Conservation (phyloP, 2,888 invertebrate species). For the Strigamia maritima region DNA sequence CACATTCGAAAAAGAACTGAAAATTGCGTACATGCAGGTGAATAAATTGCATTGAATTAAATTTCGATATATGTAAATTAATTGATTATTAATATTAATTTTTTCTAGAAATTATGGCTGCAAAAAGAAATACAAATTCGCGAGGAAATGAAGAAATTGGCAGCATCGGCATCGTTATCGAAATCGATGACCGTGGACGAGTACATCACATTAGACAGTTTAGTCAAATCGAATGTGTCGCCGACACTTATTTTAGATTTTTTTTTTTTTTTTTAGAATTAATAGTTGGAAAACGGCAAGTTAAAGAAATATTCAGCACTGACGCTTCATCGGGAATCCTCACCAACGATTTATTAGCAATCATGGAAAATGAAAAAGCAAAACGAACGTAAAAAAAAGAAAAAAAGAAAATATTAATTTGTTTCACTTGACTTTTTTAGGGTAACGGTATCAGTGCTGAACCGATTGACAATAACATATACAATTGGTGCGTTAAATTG, state of each 20-base stretch:
- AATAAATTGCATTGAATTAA: too few species aligned
- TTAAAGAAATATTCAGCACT: conserved; percentile 50
- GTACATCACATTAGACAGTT: not conserved
- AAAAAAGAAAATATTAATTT: not conserved
- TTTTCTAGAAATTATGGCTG: conserved; percentile 8
- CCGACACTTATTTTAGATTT: too few species aligned
- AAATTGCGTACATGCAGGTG: not conserved
- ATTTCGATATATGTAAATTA: too few species aligned
- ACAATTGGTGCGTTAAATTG: conserved; percentile 50
- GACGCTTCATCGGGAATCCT: conserved; percentile 51
- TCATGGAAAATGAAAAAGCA: conserved; percentile 48
- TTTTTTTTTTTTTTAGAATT: not conserved
- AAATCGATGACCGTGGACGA: not conserved
- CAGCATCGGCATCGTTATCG: not conserved
- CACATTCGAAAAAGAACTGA: not conserved
- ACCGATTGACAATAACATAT: conserved; percentile 51
- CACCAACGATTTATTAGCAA: conserved; percentile 51
- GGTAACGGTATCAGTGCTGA: conserved; percentile 48
- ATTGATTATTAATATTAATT: too few species aligned
- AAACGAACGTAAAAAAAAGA: not conserved
- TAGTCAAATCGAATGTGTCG: too few species aligned
- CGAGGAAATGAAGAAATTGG: not conserved
- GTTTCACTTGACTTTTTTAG: not conserved
- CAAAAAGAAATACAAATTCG: conserved; percentile 25
- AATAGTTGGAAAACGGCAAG: not conserved